A percentile compares a stretch with the other conserved stretches of the same genome.
Conservation (phyloP, 2,888 invertebrate species). For the Zygothrica quintamaculata region DNA sequence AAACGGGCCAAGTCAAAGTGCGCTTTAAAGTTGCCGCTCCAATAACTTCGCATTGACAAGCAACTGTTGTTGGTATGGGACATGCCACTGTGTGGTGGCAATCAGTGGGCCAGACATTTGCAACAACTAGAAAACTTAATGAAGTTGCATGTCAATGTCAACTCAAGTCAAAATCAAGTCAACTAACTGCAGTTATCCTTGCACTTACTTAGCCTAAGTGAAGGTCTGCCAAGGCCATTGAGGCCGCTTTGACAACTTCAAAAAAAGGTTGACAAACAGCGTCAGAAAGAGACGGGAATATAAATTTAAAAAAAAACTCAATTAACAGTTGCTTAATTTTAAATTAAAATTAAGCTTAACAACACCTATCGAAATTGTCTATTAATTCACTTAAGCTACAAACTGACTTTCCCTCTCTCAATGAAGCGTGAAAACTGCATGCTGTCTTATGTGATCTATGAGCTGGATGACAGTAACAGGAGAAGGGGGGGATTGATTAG, state of each 20-base stretch:
- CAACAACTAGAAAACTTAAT: slow-evolving; percentile 59
- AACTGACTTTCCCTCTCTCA: slow-evolving; percentile 29
- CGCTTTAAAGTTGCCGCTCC: slow-evolving; percentile 77
- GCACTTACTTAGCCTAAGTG: slow-evolving; percentile 71
- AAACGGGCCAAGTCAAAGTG: slow-evolving; percentile 68
- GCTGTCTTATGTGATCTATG: slow-evolving; percentile 53
- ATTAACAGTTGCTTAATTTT: slow-evolving; percentile 35
- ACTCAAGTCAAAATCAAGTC: slow-evolving; percentile 54
- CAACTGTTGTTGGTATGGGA: slow-evolving; percentile 5
- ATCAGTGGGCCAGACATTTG: slow-evolving; percentile 11
- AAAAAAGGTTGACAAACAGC: too few species aligned
- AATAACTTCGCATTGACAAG: slow-evolving; percentile 57
- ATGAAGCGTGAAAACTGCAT: slow-evolving; percentile 43
- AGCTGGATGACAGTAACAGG: too few species aligned
- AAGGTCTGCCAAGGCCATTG: slow-evolving; percentile 68
- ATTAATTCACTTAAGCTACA: slow-evolving; percentile 28
- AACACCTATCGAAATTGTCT: neutral
- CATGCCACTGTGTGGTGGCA: slow-evolving; percentile 1
- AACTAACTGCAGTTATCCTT: slow-evolving; percentile 68
- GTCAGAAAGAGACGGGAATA: too few species aligned
- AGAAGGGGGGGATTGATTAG: neutral
- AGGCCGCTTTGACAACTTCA: too few species aligned
- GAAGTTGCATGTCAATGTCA: slow-evolving; percentile 79
- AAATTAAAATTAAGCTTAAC: slow-evolving; percentile 14
- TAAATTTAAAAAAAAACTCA: slow-evolving; percentile 8